A percentile compares a stretch with the other conserved stretches of the same genome.
Conservation (phyloP, 2,888 invertebrate species). For the Papilio gigon region DNA sequence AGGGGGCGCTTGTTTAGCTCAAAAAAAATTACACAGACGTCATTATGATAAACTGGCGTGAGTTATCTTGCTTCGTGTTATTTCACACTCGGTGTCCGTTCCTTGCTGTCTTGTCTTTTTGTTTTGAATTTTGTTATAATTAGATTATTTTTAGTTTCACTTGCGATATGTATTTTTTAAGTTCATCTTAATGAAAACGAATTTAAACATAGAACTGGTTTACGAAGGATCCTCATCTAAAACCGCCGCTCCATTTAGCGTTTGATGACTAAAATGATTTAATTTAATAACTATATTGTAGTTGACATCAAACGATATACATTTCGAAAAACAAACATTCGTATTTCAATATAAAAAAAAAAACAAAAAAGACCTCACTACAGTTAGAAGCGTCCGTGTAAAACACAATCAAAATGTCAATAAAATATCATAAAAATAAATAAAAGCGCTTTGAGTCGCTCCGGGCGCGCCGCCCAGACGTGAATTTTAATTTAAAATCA, state of each 20-base stretch:
- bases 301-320: background rate
- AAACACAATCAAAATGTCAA: constrained; percentile 8
- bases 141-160: constrained; percentile 47
- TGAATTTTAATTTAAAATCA: constrained; percentile 39
- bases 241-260: background rate
- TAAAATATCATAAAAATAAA: background rate
- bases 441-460: background rate
- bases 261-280: too few relatives aligned
- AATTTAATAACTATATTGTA: too few relatives aligned
- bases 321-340: background rate
- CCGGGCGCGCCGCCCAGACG: constrained; percentile 32
- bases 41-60: constrained; percentile 71
- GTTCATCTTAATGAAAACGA: too few relatives aligned
- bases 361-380: background rate
- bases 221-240: too few relatives aligned
- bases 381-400: background rate
- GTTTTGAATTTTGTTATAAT: constrained; percentile 44
- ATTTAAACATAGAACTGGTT: too few relatives aligned
- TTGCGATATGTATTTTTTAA: constrained; percentile 35
- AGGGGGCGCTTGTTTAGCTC: constrained; percentile 56
- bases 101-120: constrained; percentile 41
- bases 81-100: constrained; percentile 56
- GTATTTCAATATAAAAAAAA: background rate
- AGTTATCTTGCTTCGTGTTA: constrained; percentile 59
- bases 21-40: constrained; percentile 62